Base-by-base conservation (phyloP, 2,113 vertebrate genomes). In the Rhodinocichla rosea region DNA sequence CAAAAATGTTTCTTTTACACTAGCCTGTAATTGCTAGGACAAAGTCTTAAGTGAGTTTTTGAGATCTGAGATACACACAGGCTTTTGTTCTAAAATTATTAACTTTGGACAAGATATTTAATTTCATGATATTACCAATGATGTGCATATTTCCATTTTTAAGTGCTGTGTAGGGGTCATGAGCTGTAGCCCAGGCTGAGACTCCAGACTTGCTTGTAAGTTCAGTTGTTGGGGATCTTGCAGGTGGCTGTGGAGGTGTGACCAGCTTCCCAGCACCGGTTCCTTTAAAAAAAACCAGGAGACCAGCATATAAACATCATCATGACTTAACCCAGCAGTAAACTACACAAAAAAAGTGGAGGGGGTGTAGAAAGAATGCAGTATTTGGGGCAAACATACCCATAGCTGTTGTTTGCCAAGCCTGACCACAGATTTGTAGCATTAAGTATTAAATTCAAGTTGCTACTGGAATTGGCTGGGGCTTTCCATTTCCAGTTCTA, bases 161-260 rank as follows among this genome's bases (percentile, higher is more conserved):
- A 93, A 98, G 93, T 47, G 92, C 62, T 8, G 91, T 82, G 96
- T 87, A 98, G 37, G 49, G 96, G 83, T 84, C 98, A 93, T 37
- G 98, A 94, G 12, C 81, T 53, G 93, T 79, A 93, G 92, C 93
- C 52, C 97, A 98, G 75, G 97, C 91, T 96, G 97, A 97, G 97
- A 78, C 77, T 97, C 90, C 98, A 89, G 96, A 97, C 68, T 98
- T 99, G 97, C 97, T 98, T 6, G 99, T 98, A 45, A 99, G 98
- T 92, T 99, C 99, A 4, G 99, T 99, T 50, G 97, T 97, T 68
- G 99, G 98, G 24, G 99, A 99, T 37, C 99, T 98, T 32, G 98
- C 97, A 8, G 99, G 99, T 26, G 99, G 99, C 59, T 98, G 98
- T 7, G 99, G 99, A 37, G 99, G 99, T 57, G 98, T 98, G 83